These are phyloP conservation scores for Acanthosoma haemorrhoidale DNA, from an alignment of 2,888 invertebrate genomes.

Conservation along the genomic window DNA sequence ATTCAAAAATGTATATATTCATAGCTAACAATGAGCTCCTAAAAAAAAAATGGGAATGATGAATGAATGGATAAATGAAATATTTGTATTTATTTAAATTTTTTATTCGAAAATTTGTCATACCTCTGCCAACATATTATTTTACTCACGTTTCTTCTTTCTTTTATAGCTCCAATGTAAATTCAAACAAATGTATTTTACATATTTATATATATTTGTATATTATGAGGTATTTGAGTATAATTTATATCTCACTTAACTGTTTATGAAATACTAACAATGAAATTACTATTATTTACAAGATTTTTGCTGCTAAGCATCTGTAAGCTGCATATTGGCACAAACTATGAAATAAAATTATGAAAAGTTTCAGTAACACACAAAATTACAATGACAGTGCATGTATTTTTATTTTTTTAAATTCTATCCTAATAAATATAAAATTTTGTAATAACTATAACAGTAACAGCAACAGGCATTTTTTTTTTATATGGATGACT, in stretches of 20 bases:
- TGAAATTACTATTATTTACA: slow-evolving; percentile 36
- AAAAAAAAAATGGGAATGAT: too few species aligned
- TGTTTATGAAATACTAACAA: slow-evolving; percentile 34
- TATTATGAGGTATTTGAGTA: slow-evolving; percentile 28
- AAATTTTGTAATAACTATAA: slow-evolving; percentile 38
- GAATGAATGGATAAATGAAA: background rate
- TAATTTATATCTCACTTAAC: slow-evolving; percentile 25
- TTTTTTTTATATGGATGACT: slow-evolving; percentile 20
- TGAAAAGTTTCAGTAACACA: slow-evolving; percentile 35
- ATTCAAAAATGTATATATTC: too few species aligned
- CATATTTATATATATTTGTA: slow-evolving; percentile 19
- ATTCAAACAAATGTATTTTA: slow-evolving; percentile 32
- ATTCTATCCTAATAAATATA: slow-evolving; percentile 29
- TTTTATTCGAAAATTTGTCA: slow-evolving; percentile 36
- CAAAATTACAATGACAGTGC: slow-evolving; percentile 36
- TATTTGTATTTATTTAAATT: slow-evolving; percentile 20
- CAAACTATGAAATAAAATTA: slow-evolving; percentile 39
- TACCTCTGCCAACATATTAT: slow-evolving; percentile 34
- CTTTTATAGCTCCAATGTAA: slow-evolving; percentile 23
- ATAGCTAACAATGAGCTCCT: too few species aligned
- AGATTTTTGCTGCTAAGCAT: slow-evolving; percentile 39
- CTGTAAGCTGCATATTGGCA: slow-evolving; percentile 41
- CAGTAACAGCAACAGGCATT: slow-evolving; percentile 36
- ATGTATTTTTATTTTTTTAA: slow-evolving; percentile 32
- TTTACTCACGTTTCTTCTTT: slow-evolving; percentile 8